Evolutionary conservation across 2,113 vertebrate species (phyloP).

Genomic region (Ardeotis arabs): DNA sequence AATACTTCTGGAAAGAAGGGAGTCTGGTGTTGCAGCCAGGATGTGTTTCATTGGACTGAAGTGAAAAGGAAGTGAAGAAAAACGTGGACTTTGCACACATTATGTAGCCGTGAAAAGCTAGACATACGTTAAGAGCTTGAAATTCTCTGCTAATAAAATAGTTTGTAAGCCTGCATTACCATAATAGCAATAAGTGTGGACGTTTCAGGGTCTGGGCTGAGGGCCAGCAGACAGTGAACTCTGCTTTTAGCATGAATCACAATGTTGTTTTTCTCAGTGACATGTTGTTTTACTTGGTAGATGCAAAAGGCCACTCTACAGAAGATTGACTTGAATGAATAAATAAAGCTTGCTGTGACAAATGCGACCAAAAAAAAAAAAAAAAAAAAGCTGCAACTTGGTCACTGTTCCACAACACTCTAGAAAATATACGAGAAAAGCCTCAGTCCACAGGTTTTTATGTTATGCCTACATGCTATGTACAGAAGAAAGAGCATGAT

Average conservation of each 20-base stretch:
- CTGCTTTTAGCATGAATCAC: background rate
- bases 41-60: background rate
- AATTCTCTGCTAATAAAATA: background rate
- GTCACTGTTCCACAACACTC: background rate
- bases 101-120: background rate
- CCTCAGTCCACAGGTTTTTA: background rate
- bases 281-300: background rate
- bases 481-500: background rate
- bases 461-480: background rate
- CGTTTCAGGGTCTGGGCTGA: background rate
- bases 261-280: background rate
- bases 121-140: background rate
- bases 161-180: no score
- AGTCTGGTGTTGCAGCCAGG: background rate
- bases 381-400: background rate
- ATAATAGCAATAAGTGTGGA: background rate
- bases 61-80: background rate
- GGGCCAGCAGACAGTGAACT: conserved; percentile 15
- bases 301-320: background rate
- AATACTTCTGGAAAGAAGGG: background rate
- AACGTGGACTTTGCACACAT: background rate
- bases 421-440: background rate
- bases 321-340: background rate
- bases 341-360: background rate
- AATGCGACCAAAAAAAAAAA: background rate